Evolutionary conservation across 2,888 invertebrate species (phyloP), one percentile per base, ranked within the genome.

Genomic region (Nephrocerus scutellatus): DNA sequence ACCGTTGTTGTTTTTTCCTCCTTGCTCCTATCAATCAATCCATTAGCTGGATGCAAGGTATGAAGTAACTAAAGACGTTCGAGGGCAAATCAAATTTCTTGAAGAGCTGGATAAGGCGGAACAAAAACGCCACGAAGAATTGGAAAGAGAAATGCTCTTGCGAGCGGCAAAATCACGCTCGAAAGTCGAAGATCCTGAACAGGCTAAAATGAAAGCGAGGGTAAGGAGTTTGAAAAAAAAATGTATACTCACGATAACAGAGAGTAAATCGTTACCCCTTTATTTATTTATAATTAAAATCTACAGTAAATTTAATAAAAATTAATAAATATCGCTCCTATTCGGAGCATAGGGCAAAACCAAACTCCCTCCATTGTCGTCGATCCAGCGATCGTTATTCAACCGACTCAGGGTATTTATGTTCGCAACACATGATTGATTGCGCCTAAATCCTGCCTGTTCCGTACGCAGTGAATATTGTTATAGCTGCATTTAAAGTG

Each of bases 161-260:
- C 74, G 91, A 48, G 92, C 93, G 15, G 96, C 95, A 35, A 96
- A 95, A 69, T 93, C 92, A 53, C 77, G 96, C 48, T 90, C 95
- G 36, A 95, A 95, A 73, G 83, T 89, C 39, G 96, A 96, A 71
- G 96, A 97, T 72, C 95, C 96, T 0, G 96, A 97, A 62, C 95
- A 97, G 66, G 87, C 92, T 2, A 96, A 96, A 66, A 74, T 97
- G 48, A 96, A 95, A 71, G 93, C 95, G 45, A 93, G 93, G 71
- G 91, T 90, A 54, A 43, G 44, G 22, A 10, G 22, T 8, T 8
- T 22, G 22, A 22, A 22, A 22, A 10, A 22, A 8, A 8, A 22
- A 8, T 22, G 8, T 22, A 22, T 7, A 10, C 22, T 22, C 22
- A 22, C n/a, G 22, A 22, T 7, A 22, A 10, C 22, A 7, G 7